A percentile compares a stretch with the other conserved stretches of the same genome.
Evolutionary conservation across 2,113 vertebrate species (phyloP).

Genomic region (Ia io): DNA sequence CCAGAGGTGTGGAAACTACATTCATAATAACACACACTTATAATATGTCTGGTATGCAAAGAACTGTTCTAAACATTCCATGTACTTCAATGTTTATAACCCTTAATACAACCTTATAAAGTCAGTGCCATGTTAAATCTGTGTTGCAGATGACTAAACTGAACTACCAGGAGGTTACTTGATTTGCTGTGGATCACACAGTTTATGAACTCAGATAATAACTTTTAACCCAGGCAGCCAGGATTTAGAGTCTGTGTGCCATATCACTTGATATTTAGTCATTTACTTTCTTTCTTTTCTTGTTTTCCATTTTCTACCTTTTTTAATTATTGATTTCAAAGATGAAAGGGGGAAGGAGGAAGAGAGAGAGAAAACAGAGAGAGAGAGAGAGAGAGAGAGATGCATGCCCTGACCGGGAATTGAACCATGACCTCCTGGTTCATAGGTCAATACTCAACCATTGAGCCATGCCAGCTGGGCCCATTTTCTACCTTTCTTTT

Average conservation of each 20-base stretch:
- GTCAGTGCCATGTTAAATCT: background rate
- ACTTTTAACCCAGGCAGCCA: background rate
- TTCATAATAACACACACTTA: background rate
- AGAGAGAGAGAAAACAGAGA: too few species aligned
- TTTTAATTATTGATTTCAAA: too few species aligned
- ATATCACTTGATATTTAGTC: background rate
- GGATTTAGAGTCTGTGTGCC: background rate
- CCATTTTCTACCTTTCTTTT: background rate
- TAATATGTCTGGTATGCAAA: background rate
- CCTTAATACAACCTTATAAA: background rate
- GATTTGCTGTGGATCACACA: background rate
- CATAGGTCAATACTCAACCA: too few species aligned
- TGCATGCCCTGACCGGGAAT: too few species aligned
- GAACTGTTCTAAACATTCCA: background rate
- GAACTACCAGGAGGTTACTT: background rate
- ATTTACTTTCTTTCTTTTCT: background rate
- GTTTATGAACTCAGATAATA: background rate
- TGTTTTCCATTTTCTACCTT: background rate
- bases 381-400: too few species aligned
- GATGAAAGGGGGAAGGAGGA: too few species aligned
- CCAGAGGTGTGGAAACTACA: background rate
- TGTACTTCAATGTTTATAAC: background rate
- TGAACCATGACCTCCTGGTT: too few species aligned
- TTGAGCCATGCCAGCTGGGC: too few species aligned
- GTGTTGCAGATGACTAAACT: background rate